Evolutionary conservation across 2,113 vertebrate species (phyloP).

Genomic region (Heterotilapia buettikoferi): DNA sequence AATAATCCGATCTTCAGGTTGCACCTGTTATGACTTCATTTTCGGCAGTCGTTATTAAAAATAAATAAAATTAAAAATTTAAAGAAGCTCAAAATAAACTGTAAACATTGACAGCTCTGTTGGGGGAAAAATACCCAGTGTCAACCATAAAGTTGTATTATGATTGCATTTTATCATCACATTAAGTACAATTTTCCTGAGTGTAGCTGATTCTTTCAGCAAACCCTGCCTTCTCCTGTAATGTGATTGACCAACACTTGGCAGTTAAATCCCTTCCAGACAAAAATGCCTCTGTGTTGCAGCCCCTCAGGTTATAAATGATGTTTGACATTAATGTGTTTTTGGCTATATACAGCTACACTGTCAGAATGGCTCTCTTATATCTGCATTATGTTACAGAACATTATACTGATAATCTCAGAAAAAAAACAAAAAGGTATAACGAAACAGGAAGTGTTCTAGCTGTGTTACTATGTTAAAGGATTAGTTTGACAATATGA

Average conservation of each 20-base stretch:
- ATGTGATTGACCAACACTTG: constrained; percentile 2
- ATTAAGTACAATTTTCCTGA: not conserved
- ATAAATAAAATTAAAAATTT: not conserved
- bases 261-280: not conserved
- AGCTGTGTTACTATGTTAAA: not conserved
- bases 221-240: not conserved
- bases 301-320: not conserved
- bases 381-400: not conserved
- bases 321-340: not conserved
- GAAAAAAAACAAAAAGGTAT: not conserved
- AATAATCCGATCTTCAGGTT: not conserved
- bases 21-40: not conserved
- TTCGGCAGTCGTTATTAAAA: not conserved
- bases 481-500: not conserved
- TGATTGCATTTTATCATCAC: not conserved
- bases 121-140: not conserved
- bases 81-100: not conserved
- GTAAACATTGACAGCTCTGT: not conserved
- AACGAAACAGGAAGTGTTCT: not conserved
- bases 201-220: not conserved
- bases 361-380: not conserved
- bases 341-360: not conserved
- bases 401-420: not conserved
- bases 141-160: not conserved
- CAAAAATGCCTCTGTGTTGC: not conserved